These are phyloP conservation scores for Ostrea edulis DNA, from an alignment of 1,140 invertebrate species.

Conservation along the genomic window DNA sequence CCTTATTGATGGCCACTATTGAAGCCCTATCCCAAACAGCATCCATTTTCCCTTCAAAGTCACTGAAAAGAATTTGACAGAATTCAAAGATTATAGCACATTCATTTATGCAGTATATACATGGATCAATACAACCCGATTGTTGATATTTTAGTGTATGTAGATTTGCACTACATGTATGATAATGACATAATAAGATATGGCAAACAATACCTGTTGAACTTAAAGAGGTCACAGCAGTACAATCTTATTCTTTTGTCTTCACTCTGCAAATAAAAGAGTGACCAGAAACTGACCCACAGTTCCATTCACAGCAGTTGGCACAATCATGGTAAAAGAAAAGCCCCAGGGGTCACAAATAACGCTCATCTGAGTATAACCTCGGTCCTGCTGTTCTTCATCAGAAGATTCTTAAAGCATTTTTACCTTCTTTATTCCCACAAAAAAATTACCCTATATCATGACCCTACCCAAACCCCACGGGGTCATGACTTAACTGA, in stretches of 20 bases:
- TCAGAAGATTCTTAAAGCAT: no score
- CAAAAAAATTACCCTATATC: no score
- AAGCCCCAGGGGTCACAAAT: not conserved
- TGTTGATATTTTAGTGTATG: not conserved
- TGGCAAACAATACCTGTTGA: slow-evolving; percentile 52
- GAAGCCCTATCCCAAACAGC: slow-evolving; percentile 61
- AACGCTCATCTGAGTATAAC: no score
- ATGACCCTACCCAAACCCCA: no score
- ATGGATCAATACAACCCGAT: not conserved
- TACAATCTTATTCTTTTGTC: slow-evolving; percentile 59
- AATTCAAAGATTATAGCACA: not conserved
- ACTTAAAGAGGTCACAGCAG: slow-evolving; percentile 60
- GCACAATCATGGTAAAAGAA: not conserved
- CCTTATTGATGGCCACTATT: slow-evolving; percentile 55
- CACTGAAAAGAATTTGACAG: slow-evolving; percentile 39
- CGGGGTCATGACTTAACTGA: no score
- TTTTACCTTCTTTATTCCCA: no score
- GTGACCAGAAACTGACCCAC: not conserved
- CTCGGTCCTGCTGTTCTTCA: no score
- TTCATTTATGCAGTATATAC: not conserved
- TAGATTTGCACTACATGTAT: not conserved
- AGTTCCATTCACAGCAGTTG: not conserved
- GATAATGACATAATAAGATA: not conserved
- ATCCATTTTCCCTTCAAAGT: slow-evolving; percentile 56
- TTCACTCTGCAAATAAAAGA: slow-evolving; percentile 54